Evolutionary conservation across 2,888 invertebrate genomes (phyloP), one percentile per base, ranked within the genome.

Genomic region (Mesorhabditis sp.): DNA sequence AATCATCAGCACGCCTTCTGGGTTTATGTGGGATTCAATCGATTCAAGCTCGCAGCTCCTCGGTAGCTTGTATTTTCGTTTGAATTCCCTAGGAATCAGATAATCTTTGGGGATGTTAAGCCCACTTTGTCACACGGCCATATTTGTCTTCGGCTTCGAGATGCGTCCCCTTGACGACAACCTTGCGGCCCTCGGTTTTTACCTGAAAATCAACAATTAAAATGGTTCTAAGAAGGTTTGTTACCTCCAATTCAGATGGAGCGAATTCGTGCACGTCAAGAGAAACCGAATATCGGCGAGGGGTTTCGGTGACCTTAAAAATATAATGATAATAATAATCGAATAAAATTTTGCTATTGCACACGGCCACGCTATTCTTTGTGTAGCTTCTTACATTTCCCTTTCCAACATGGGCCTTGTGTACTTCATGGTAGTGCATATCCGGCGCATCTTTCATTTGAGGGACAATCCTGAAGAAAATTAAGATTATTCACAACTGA

Each of bases 91-190:
- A n/a, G 58, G n/a, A 50, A 50, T 10, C 58, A 50, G 7, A 50
- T 50, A 13, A n/a, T n/a, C n/a, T 50, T 50, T 50, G 58, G 58
- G 7, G 7, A 13, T 50, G 1, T 50, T 50, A 10, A 50, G n/a
- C 58, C 58, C 58, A 50, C 58, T 50, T 50, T 50, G 58, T 50
- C 58, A 50, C 58, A 13, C 10, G n/a, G 7, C 58, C 58, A 50
- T 13, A 50, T 50, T n/a, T 10, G n/a, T 50, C n/a, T n/a, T 50
- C 58, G 58, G 58, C 58, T 50, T 50, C 58, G 7, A 50, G 58
- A 50, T 50, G 58, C n/a, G 7, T 50, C 58, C 58, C 58, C 58
- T 50, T n/a, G n/a, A 50, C 58, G n/a, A 50, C 58, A 50, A 50
- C n/a, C n/a, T 50, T 50, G 1, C 58, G 58, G 58, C 58, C 58